Percentiles rank a stretch among this genome's conserved stretches.
Conservation (phyloP, 2,113 vertebrate species). For the Oreocharis arfaki region DNA sequence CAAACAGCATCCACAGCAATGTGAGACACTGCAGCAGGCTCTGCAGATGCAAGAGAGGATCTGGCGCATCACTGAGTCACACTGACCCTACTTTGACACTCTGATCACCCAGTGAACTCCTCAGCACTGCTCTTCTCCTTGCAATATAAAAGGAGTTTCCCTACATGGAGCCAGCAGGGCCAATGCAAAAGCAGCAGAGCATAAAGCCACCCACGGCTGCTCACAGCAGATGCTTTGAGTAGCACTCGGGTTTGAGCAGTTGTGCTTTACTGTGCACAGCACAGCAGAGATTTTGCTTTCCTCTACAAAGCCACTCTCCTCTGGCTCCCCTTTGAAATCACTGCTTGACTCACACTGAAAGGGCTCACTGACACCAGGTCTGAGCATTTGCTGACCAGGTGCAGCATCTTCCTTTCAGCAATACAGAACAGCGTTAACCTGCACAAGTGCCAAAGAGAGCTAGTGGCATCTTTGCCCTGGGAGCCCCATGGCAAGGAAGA, state of each 20-base stretch:
- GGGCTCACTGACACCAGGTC: background rate
- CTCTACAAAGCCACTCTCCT: background rate
- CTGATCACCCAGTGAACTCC: background rate
- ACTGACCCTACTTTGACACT: background rate
- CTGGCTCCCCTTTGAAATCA: background rate
- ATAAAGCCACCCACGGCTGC: background rate
- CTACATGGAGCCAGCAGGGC: background rate
- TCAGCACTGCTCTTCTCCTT: background rate
- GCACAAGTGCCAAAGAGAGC: background rate
- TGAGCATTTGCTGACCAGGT: background rate
- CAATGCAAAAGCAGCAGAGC: background rate
- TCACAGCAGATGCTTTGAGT: background rate
- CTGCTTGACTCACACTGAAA: background rate
- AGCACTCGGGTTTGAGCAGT: background rate
- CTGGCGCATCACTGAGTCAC: background rate
- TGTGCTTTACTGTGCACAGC: background rate
- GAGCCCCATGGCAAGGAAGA: background rate
- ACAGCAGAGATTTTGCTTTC: background rate
- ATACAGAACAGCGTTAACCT: background rate
- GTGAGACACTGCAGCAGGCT: background rate
- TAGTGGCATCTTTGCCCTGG: background rate
- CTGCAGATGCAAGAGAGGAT: background rate
- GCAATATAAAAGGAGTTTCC: background rate
- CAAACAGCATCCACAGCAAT: background rate
- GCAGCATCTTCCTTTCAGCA: background rate